Conservation (phyloP, 2,888 invertebrate genomes). For the Allolobophora icterica region DNA sequence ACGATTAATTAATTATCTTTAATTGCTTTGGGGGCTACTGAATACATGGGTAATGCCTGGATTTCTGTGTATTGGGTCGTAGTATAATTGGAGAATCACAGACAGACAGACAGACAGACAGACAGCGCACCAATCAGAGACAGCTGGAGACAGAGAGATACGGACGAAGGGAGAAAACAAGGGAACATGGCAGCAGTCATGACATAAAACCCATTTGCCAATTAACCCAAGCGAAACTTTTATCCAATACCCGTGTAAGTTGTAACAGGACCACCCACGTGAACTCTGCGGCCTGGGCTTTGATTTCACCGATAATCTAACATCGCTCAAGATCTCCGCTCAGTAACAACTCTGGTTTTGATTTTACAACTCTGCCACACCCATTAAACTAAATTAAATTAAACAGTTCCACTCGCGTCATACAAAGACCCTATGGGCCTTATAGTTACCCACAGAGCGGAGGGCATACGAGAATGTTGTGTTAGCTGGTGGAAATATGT, state of each 20-base stretch:
- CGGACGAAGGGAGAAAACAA: neutral
- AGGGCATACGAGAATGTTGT: neutral
- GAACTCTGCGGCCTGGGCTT: neutral
- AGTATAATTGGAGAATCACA: neutral
- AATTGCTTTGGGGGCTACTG: neutral
- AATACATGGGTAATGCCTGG: neutral
- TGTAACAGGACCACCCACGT: neutral
- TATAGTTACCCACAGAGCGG: neutral
- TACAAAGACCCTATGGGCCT: neutral
- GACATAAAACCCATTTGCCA: constrained; percentile 17
- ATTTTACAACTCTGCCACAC: neutral
- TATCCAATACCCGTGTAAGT: neutral
- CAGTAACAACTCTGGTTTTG: neutral
- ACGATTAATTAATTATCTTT: neutral
- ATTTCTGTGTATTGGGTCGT: neutral
- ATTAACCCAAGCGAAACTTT: neutral
- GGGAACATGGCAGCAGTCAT: neutral
- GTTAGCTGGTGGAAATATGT: neutral
- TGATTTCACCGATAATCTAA: neutral
- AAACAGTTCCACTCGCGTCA: neutral
- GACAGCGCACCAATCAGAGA: neutral
- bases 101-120: no score
- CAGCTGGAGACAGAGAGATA: neutral
- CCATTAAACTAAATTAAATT: neutral
- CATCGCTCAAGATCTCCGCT: neutral